A percentile compares a stretch with the other conserved stretches of the same genome.
phyloP scores from a whole-genome alignment of 2,888 invertebrate genomes.

The Drosophila dives region DNA sequence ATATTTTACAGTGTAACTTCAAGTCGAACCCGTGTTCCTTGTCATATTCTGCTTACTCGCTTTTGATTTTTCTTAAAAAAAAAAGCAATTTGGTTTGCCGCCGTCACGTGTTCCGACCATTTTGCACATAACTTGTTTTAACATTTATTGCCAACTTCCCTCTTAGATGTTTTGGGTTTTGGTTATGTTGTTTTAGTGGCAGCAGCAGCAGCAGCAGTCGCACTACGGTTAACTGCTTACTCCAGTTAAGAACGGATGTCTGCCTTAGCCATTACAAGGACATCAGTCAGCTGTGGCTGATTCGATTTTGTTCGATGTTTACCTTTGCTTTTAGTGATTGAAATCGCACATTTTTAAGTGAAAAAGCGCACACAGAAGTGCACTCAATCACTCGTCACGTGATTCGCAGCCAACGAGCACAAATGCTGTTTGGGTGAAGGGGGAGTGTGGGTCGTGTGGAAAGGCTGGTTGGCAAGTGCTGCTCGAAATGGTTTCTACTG shows the following conservation, averaged over 20 bases:
- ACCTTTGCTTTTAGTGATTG: slow-evolving; percentile 79
- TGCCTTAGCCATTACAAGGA: slow-evolving; percentile 20
- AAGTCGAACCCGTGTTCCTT: neutral
- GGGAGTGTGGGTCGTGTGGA: neutral
- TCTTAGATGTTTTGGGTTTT: slow-evolving; percentile 30
- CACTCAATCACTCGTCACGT: slow-evolving; percentile 81
- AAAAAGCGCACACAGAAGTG: slow-evolving; percentile 76
- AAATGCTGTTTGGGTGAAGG: slow-evolving; percentile 1
- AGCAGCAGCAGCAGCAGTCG: slow-evolving; percentile 39
- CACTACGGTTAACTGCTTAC: slow-evolving; percentile 58
- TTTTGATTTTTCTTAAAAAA: slow-evolving; percentile 12
- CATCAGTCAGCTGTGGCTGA: slow-evolving; percentile 65
- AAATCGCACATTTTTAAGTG: slow-evolving; percentile 81
- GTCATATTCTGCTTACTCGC: neutral
- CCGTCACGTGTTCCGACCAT: slow-evolving; percentile 72
- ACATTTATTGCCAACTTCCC: slow-evolving; percentile 79
- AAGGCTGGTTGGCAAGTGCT: slow-evolving; percentile 19
- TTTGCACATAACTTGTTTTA: slow-evolving; percentile 77
- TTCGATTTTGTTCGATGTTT: slow-evolving; percentile 71
- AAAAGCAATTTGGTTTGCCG: neutral
- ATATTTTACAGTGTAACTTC: neutral
- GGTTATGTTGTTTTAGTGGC: slow-evolving; percentile 40
- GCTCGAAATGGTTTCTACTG: slow-evolving; percentile 50
- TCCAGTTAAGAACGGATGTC: neutral
- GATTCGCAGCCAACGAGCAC: slow-evolving; percentile 44